phyloP scores from a whole-genome alignment of 2,888 invertebrate species.

The Drosophila pseudotakahashii region DNA sequence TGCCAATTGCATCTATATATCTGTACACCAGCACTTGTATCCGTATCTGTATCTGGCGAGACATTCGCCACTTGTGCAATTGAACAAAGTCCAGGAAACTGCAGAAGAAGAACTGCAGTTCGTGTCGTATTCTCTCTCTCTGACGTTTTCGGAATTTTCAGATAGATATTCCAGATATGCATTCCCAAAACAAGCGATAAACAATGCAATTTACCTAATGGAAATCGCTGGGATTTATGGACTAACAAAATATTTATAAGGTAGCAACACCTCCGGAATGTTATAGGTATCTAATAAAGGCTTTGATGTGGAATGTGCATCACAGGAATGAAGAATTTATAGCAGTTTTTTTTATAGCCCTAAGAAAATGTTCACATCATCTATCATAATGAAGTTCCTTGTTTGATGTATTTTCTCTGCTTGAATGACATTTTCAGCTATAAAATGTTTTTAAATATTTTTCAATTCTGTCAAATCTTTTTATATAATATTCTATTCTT shows the following conservation, averaged over 20 bases:
- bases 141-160: conserved; percentile 36
- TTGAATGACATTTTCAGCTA: not conserved
- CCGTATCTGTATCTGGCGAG: conserved; percentile 34
- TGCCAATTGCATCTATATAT: conserved; percentile 66
- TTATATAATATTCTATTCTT: too few species aligned
- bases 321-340: conserved; percentile 8
- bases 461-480: not conserved
- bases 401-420: not conserved
- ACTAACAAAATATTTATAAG: conserved; percentile 18
- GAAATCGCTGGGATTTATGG: conserved; percentile 25
- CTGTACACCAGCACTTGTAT: conserved; percentile 22
- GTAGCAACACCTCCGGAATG: conserved; percentile 15
- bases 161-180: conserved; percentile 23
- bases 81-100: conserved; percentile 68
- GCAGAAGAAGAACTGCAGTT: conserved; percentile 19
- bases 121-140: conserved; percentile 33
- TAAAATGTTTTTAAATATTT: not conserved
- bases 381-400: not conserved
- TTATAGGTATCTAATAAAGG: conserved; percentile 2
- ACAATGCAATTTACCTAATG: conserved; percentile 43
- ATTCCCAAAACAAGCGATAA: conserved; percentile 22
- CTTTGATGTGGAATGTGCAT: not conserved
- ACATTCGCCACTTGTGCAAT: conserved; percentile 67
- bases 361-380: conserved; percentile 1
- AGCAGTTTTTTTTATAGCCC: conserved; percentile 1